Conservation (phyloP, 2,113 vertebrate species). For the Sciurus niger region DNA sequence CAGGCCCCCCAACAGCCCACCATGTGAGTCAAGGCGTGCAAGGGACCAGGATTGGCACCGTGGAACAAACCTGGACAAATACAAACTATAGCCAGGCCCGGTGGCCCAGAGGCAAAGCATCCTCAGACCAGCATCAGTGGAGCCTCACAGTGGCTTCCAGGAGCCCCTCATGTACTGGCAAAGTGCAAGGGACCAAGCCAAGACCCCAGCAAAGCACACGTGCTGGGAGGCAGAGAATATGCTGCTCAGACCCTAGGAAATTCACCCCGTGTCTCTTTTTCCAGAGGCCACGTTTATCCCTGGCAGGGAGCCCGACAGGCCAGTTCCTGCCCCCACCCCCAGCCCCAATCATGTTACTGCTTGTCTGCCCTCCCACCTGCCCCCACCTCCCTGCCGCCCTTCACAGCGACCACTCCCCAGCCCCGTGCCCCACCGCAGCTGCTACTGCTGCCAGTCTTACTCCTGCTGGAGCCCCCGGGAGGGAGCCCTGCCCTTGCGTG, state of each 20-base stretch:
- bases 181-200: not conserved
- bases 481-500: not conserved
- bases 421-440: not conserved
- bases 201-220: not conserved
- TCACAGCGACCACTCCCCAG: not conserved
- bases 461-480: not conserved
- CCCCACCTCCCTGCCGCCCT: not conserved
- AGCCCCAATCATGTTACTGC: not conserved
- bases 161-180: accelerated
- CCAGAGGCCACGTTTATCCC: not conserved
- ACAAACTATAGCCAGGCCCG: not conserved
- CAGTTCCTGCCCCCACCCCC: not conserved
- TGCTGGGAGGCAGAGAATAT: accelerated
- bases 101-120: not conserved
- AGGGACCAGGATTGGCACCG: accelerated
- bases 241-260: not conserved
- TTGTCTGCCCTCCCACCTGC: not conserved
- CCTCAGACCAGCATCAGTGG: not conserved
- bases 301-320: not conserved
- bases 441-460: not conserved
- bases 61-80: not conserved
- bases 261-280: not conserved
- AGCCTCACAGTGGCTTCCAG: not conserved
- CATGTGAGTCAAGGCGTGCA: accelerated
- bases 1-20: not conserved